phyloP scores from a whole-genome alignment of 2,113 vertebrate species.

The Notiomystis cincta region DNA sequence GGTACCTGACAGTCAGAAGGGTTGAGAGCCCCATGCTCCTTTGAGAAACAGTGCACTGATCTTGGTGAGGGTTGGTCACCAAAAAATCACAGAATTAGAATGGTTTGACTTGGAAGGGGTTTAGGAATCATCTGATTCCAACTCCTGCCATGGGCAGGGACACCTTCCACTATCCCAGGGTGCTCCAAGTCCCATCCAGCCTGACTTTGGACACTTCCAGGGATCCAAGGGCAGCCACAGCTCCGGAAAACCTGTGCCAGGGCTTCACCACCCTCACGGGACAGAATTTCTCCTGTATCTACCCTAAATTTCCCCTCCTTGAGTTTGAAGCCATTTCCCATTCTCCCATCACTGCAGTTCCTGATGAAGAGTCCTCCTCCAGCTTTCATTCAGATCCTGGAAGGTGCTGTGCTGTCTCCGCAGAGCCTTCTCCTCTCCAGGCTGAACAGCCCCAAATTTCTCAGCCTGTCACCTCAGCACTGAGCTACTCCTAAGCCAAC shows the following conservation, averaged over 20 bases:
- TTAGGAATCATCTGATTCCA: background rate
- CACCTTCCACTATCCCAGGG: rapidly evolving
- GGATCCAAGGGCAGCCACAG: background rate
- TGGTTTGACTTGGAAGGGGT: background rate
- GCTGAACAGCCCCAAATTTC: background rate
- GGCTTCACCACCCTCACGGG: rapidly evolving
- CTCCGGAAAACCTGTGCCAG: background rate
- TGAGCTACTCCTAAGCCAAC: background rate
- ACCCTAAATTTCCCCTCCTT: background rate
- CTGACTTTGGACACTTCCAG: background rate
- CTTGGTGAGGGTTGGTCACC: no score
- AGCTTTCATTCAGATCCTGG: background rate
- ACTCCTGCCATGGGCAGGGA: background rate
- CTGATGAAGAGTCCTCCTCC: background rate
- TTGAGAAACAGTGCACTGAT: background rate
- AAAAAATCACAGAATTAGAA: no score
- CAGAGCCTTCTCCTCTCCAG: background rate
- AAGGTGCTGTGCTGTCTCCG: background rate
- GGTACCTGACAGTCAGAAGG: background rate
- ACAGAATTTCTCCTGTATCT: background rate
- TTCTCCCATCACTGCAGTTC: background rate
- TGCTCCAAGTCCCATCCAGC: rapidly evolving
- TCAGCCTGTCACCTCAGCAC: background rate
- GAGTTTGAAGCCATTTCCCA: background rate
- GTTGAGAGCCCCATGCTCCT: background rate